Base-by-base conservation (phyloP, 2,797 vertebrate genomes). In the Saxicola maurus region DNA sequence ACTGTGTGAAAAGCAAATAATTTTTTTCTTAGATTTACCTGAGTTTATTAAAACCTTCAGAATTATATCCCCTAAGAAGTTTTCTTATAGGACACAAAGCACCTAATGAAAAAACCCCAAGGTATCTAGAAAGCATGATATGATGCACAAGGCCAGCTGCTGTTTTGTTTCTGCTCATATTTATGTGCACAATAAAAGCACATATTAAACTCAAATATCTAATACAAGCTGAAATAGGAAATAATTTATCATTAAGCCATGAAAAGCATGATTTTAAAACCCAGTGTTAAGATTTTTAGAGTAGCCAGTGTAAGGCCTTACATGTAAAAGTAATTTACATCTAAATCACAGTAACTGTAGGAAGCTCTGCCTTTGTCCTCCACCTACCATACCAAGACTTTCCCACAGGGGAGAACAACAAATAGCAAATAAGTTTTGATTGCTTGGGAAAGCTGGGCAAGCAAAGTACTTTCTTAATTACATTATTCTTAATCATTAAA, bases 391-490 rank as follows among this genome's bases (percentile, higher is more conserved):
- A 82, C 19, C 28, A 82, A 78, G 60, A 69, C 15, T 75, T 91
- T 82, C 81, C 83, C 77, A 93, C 55, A 88, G 37, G 55, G 62
- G 27, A 89, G 7, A 74, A 81, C 37, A 91, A 78, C 73, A 87
- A 90, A 82, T 13, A 80, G 24, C 45, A 91, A 87, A 17, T 86
- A 75, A 30, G 45, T 76, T 91, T 83, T 0, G 7, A 48, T 76
- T 90, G 71, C 90, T 86, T 92, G 81, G 52, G 78, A 94, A 91
- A 82, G n/a, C 30, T 62, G 56, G 45, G 45, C 27, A 73, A 91
- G 43, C 56, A 76, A 62, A 7, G 2, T 76, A 61, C 16, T 37
- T 78, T 82, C 23, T 65, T 78, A 78, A 86, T 80, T 87, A 67
- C n/a, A 83, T 76, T 91, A 73, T 65, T 78, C 51, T 68, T 83